phyloP scores from a whole-genome alignment of 2,113 vertebrate species.

The Apteryx owenii region DNA sequence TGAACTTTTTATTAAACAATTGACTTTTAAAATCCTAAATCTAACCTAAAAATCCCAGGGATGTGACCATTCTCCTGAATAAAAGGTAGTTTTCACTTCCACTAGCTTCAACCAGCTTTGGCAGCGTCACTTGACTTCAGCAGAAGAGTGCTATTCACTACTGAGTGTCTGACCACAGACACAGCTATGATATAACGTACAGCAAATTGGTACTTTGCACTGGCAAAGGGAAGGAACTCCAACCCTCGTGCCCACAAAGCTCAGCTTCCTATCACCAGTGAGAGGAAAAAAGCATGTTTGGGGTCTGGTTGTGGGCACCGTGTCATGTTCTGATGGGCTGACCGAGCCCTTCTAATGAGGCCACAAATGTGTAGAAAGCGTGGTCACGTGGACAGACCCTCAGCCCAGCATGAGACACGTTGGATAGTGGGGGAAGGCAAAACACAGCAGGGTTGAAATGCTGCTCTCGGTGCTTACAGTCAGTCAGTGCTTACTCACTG shows the following conservation, averaged over 20 bases:
- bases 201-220: accelerated
- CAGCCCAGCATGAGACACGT: background rate
- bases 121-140: background rate
- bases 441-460: background rate
- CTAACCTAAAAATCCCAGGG: slow-evolving; percentile 13
- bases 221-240: background rate
- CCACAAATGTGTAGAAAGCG: background rate
- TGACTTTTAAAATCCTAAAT: slow-evolving; percentile 29
- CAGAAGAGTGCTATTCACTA: background rate
- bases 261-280: accelerated
- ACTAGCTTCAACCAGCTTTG: background rate
- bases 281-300: background rate
- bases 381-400: accelerated
- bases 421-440: background rate
- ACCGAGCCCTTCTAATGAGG: background rate
- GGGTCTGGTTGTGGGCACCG: background rate
- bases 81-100: background rate
- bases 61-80: background rate
- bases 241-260: background rate
- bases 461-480: background rate
- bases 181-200: accelerated
- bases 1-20: slow-evolving; percentile 42
- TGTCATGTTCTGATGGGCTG: background rate
- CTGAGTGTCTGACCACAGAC: accelerated
- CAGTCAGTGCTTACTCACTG: background rate